These are phyloP conservation scores for Cochlearius cochlearius DNA, from an alignment of 2,113 vertebrate genomes.

Conservation along the genomic window DNA sequence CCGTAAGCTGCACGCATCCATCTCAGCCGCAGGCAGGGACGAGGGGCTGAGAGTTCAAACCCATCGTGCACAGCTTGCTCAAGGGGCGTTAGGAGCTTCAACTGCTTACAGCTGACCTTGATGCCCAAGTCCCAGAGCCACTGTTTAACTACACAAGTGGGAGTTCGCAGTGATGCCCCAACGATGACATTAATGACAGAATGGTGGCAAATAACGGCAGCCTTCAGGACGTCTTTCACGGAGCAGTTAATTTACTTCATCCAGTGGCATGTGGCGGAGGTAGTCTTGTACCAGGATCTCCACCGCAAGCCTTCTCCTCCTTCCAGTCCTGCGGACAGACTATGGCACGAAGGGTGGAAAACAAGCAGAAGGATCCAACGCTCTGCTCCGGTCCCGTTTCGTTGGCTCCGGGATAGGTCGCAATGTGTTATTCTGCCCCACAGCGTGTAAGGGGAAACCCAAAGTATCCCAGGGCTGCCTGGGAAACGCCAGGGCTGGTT, in stretches of 20 bases:
- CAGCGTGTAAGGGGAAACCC: neutral
- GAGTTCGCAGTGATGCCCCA: neutral
- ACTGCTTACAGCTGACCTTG: neutral
- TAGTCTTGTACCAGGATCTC: neutral
- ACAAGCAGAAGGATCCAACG: neutral
- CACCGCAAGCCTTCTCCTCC: neutral
- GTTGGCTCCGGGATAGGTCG: rapidly evolving
- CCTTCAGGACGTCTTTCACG: neutral
- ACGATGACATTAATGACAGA: neutral
- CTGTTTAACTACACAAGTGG: neutral
- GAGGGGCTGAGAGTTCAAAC: neutral
- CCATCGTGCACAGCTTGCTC: neutral
- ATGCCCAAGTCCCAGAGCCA: neutral
- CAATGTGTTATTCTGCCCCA: neutral
- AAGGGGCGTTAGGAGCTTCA: neutral
- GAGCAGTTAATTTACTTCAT: neutral
- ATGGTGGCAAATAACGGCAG: neutral
- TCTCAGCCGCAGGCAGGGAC: neutral
- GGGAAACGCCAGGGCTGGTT: neutral
- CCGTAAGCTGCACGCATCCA: neutral
- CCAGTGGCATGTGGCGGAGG: neutral
- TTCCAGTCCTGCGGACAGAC: neutral
- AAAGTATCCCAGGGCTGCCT: neutral
- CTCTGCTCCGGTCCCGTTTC: neutral
- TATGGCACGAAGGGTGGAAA: neutral